Conservation (phyloP, 2,797 vertebrate genomes). For the Sandelia bainsii region DNA sequence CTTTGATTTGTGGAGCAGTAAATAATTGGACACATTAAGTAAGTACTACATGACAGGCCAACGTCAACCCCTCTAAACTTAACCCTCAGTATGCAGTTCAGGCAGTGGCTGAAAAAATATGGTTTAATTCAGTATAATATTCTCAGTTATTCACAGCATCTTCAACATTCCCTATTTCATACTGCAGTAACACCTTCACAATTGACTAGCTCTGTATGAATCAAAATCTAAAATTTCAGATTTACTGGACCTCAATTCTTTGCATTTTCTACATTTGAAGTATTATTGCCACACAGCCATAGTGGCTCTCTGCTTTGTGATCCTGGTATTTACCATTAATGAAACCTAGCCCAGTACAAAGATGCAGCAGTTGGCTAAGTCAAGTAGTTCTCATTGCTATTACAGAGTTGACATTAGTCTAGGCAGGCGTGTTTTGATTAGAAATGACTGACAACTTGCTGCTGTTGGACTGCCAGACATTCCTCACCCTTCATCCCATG, state of each 20-base stretch:
- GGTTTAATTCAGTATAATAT: conserved; percentile 6
- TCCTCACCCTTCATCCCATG: conserved; percentile 79
- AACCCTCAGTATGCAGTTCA: conserved; percentile 3
- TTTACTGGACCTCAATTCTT: conserved; percentile 35
- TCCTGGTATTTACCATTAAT: conserved; percentile 67
- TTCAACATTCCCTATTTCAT: background rate
- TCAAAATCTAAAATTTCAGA: conserved; percentile 23
- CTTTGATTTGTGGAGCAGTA: background rate
- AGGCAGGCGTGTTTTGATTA: conserved; percentile 81
- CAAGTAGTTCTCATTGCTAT: conserved; percentile 82
- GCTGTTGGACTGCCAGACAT: conserved; percentile 80
- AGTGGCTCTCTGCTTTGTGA: conserved; percentile 34
- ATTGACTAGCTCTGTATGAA: conserved; percentile 2
- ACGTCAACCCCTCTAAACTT: conserved; percentile 5
- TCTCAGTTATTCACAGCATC: background rate
- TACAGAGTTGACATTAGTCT: conserved; percentile 82
- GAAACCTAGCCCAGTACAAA: conserved; percentile 66
- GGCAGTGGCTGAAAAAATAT: conserved; percentile 1
- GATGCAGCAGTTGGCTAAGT: conserved; percentile 79
- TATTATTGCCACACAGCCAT: conserved; percentile 32
- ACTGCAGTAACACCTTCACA: conserved; percentile 13
- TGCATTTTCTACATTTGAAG: conserved; percentile 35
- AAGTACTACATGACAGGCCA: conserved; percentile 1
- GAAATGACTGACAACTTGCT: conserved; percentile 81
- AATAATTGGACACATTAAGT: background rate